These are phyloP conservation scores for Cynopterus sphinx DNA, from an alignment of 2,797 vertebrate species.

Conservation along the genomic window DNA sequence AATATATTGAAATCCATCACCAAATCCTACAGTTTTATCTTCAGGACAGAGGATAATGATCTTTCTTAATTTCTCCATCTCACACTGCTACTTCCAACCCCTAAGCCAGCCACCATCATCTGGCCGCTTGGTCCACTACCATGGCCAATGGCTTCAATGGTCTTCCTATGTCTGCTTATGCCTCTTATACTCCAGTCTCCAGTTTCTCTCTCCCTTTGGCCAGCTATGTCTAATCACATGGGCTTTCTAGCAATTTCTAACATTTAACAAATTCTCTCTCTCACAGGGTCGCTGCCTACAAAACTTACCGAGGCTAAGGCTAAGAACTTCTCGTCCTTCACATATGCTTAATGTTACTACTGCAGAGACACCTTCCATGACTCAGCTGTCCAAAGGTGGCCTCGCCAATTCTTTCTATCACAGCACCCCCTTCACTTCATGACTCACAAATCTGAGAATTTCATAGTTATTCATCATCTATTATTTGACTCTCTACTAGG, in stretches of 20 bases:
- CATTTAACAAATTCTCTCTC: background rate
- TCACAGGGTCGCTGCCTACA: background rate
- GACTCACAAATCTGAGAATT: background rate
- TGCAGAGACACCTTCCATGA: background rate
- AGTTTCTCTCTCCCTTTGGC: background rate
- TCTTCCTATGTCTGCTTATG: background rate
- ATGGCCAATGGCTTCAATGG: fast-evolving
- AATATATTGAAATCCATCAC: background rate
- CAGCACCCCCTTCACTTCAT: background rate
- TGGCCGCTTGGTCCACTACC: too few relatives aligned
- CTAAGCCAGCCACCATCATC: background rate
- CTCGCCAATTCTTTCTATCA: background rate
- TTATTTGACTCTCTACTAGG: background rate
- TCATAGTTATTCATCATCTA: background rate
- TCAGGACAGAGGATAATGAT: background rate
- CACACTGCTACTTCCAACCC: background rate
- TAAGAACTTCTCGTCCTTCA: background rate
- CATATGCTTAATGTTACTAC: background rate
- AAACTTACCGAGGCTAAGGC: background rate
- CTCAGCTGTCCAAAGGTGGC: background rate
- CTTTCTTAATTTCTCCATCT: background rate
- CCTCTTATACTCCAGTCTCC: background rate
- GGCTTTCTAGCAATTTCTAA: background rate
- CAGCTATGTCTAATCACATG: background rate
- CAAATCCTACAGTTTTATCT: background rate